Base-by-base conservation (phyloP, 2,797 vertebrate genomes). In the Xenentodon cancila region DNA sequence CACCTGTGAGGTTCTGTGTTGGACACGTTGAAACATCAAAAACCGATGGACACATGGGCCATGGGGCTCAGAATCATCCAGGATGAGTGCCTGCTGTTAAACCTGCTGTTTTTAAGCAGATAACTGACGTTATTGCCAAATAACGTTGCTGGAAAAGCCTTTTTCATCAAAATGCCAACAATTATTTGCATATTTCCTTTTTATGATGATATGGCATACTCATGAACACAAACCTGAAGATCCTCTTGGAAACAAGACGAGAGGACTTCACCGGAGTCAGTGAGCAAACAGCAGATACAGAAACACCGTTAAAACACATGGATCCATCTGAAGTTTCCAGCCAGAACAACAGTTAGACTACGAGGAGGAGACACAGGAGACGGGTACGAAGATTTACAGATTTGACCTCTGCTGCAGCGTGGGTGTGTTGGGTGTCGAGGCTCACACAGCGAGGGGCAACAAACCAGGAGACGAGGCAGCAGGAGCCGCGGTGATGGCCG, bases 381-480 rank as follows among this genome's bases (percentile, higher is more conserved):
- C 72, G 58, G 68, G 13, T 18, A 64, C 42, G 7, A 7, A 2
- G 70, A 47, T 84, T 48, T 70, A 82, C 75, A 76, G 77, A 52
- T 45, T n/a, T n/a, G n/a, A n/a, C n/a, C n/a, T n/a, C n/a, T n/a
- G n/a, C n/a, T n/a, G n/a, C n/a, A n/a, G n/a, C n/a, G n/a, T n/a
- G n/a, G n/a, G n/a, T n/a, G n/a, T n/a, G n/a, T n/a, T n/a, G n/a
- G n/a, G n/a, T n/a, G n/a, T n/a, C n/a, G 8, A 9, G 15, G 16
- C 40, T 97, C 94, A 97, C 85, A 96, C 95, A 9, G 94, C 93
- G 71, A 98, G 92, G 30, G 95, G 96, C 73, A 98, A 92, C 71
- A 97, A 89, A 46, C 96, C 93, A 0, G 93, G 88, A 0, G 96
- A 92, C 5, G 97, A 94, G 1, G 95, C 93, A 0, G 95, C 86